Evolutionary conservation across 2,797 vertebrate species (phyloP).

Genomic region (Triplophysa bombifrons): DNA sequence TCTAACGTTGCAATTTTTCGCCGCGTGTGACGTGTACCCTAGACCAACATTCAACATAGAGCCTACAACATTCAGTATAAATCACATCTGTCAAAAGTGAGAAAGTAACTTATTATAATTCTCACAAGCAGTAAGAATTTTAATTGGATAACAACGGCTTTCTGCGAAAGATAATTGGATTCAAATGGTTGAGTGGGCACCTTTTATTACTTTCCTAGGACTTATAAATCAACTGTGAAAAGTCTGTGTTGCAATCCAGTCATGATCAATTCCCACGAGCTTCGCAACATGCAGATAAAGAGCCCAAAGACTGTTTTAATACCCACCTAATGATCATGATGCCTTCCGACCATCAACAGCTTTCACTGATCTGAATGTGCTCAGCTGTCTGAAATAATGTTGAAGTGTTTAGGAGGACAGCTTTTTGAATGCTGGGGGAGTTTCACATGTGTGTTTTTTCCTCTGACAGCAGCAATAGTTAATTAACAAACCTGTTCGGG

Average conservation of each 20-base stretch:
- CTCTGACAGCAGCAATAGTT: constrained; percentile 26
- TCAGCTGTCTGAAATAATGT: constrained; percentile 16
- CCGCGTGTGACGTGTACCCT: background rate
- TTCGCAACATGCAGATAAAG: constrained; percentile 54
- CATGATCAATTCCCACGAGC: constrained; percentile 53
- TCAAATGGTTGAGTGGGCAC: constrained; percentile 59
- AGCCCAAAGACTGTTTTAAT: constrained; percentile 49
- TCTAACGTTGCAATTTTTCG: background rate
- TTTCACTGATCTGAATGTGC: constrained; percentile 36
- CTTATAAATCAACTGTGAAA: constrained; percentile 59
- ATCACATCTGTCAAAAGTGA: constrained; percentile 45
- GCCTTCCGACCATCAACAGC: constrained; percentile 17
- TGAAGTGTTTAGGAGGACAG: background rate
- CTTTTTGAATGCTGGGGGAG: background rate
- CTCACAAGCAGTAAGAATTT: constrained; percentile 54
- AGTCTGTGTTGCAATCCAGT: constrained; percentile 54
- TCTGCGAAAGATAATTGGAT: constrained; percentile 63
- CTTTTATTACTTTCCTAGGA: constrained; percentile 62
- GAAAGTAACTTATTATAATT: constrained; percentile 58
- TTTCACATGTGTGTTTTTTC: constrained; percentile 18
- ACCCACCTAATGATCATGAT: constrained; percentile 40
- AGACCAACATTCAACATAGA: constrained; percentile 13
- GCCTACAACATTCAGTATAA: constrained; percentile 42
- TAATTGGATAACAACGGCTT: constrained; percentile 64
- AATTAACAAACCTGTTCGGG: background rate